phyloP scores from a whole-genome alignment of 2,888 invertebrate genomes.

The Poecilus cupreus region DNA sequence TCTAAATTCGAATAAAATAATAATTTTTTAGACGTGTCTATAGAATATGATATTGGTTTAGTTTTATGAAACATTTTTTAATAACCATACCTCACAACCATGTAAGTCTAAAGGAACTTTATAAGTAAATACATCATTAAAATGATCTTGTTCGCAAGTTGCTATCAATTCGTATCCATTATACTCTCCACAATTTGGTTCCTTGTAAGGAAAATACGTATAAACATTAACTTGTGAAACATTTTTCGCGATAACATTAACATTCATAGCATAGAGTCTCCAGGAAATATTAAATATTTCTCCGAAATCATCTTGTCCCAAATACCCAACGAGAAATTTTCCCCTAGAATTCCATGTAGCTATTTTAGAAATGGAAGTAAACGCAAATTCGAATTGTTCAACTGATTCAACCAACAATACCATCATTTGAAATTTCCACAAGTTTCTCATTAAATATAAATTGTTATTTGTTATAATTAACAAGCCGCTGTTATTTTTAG shows the following conservation, averaged over 20 bases:
- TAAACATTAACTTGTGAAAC: constrained; percentile 20
- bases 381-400: constrained; percentile 55
- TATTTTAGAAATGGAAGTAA: background rate
- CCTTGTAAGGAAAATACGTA: constrained; percentile 43
- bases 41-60: too few relatives aligned
- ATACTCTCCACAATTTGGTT: constrained; percentile 22
- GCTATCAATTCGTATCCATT: constrained; percentile 9
- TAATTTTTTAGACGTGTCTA: too few relatives aligned
- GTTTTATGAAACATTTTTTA: too few relatives aligned
- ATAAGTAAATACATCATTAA: constrained; percentile 12
- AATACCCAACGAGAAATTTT: constrained; percentile 42
- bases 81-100: too few relatives aligned
- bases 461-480: background rate
- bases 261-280: constrained; percentile 31
- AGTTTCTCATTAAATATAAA: background rate
- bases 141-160: background rate
- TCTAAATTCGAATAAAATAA: too few relatives aligned
- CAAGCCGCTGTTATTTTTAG: background rate
- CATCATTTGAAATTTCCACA: constrained; percentile 69
- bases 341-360: constrained; percentile 44
- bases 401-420: too few relatives aligned
- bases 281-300: constrained; percentile 53
- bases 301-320: constrained; percentile 33
- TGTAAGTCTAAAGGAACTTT: constrained; percentile 48
- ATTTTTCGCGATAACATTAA: too few relatives aligned